Percentiles rank a stretch among this genome's conserved stretches.
Conservation (phyloP, 2,113 vertebrate genomes). For the Apaloderma vittatum region DNA sequence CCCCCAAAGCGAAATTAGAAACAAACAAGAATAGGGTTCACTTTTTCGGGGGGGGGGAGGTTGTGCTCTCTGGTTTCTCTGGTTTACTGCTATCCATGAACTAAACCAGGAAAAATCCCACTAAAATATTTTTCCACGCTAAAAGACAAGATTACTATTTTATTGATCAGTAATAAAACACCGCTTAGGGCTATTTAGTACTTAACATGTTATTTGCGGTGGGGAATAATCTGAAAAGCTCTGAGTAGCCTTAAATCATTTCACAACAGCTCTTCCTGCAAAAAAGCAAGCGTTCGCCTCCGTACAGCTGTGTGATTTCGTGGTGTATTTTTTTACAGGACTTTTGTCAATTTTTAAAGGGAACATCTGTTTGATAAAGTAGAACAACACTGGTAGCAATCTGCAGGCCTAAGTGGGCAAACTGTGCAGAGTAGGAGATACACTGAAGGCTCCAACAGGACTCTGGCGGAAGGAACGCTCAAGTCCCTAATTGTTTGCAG, state of each 20-base stretch:
- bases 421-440: conserved; percentile 26
- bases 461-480: conserved; percentile 60
- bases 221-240: conserved; percentile 69
- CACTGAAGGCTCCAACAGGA: conserved; percentile 24
- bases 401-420: neutral
- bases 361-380: conserved; percentile 80
- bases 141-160: conserved; percentile 55
- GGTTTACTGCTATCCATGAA: neutral
- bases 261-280: conserved; percentile 64
- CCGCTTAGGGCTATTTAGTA: conserved; percentile 51
- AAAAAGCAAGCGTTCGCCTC: conserved; percentile 70
- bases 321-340: conserved; percentile 53
- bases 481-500: conserved; percentile 57
- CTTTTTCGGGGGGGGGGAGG: neutral
- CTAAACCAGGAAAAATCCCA: conserved; percentile 1
- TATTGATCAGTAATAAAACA: conserved; percentile 70
- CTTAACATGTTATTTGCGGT: conserved; percentile 67
- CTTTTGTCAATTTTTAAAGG: conserved; percentile 81
- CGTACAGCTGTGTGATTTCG: conserved; percentile 74
- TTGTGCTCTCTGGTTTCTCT: neutral
- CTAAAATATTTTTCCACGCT: conserved; percentile 52
- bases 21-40: neutral
- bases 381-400: conserved; percentile 62
- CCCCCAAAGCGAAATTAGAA: conserved; percentile 54
- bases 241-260: conserved; percentile 74